phyloP scores from a whole-genome alignment of 2,888 invertebrate species.

The Girardia tigrina region DNA sequence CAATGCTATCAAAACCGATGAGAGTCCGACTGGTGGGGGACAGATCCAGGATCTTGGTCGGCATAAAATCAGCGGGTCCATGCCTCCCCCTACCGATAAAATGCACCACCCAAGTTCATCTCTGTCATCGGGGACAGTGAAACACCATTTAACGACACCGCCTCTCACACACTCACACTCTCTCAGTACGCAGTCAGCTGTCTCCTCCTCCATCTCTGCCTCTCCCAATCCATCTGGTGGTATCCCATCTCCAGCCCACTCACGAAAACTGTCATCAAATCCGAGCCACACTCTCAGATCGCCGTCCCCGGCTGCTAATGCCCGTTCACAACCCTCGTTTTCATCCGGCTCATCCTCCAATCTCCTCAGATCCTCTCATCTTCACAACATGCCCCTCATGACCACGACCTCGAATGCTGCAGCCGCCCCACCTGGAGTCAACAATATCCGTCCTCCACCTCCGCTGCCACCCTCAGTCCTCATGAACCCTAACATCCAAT shows the following conservation, averaged over 20 bases:
- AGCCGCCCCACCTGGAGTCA: too few species aligned
- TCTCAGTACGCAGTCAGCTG: too few species aligned
- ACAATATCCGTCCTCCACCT: neutral
- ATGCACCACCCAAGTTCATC: neutral
- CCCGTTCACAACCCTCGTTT: neutral
- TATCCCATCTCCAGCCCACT: neutral
- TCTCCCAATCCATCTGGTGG: neutral
- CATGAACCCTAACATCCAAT: neutral
- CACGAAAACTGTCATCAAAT: neutral
- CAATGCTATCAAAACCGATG: neutral
- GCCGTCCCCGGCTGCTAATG: neutral
- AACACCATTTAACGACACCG: conserved; percentile 2
- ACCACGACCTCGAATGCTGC: neutral
- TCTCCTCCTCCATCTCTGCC: neutral
- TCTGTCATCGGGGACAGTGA: too few species aligned
- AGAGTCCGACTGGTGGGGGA: neutral
- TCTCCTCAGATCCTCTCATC: neutral
- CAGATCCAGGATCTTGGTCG: neutral
- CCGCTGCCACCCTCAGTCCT: too few species aligned
- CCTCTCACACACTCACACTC: neutral
- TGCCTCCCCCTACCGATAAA: neutral
- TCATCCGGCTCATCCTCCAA: conserved; percentile 10
- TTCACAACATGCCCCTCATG: neutral
- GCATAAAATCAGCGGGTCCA: neutral
- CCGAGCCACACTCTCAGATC: neutral